Conservation (phyloP, 2,113 vertebrate genomes). For the Echinops telfairi region DNA sequence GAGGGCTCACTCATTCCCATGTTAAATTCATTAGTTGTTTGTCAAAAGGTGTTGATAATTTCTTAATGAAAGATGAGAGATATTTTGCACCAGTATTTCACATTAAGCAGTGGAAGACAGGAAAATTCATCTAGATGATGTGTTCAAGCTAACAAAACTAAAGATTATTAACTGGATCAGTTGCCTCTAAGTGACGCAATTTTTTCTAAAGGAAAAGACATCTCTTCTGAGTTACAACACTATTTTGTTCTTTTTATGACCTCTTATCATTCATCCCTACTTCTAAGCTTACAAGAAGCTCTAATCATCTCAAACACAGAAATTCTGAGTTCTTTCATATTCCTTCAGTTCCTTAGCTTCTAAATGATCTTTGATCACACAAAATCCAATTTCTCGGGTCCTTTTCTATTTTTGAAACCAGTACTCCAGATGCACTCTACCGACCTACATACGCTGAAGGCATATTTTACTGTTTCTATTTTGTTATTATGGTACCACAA, state of each 20-base stretch:
- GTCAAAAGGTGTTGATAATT: conserved; percentile 58
- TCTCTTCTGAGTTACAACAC: not conserved
- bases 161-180: conserved; percentile 57
- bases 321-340: not conserved
- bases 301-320: conserved; percentile 59
- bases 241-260: conserved; percentile 39
- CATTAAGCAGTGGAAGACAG: conserved; percentile 51
- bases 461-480: not conserved
- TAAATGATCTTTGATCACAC: conserved; percentile 60
- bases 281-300: conserved; percentile 53
- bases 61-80: conserved; percentile 72
- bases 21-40: conserved; percentile 68
- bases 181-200: conserved; percentile 31
- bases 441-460: not conserved
- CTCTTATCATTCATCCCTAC: conserved; percentile 12
- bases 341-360: conserved; percentile 23
- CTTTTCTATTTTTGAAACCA: conserved; percentile 14
- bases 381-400: conserved; percentile 47
- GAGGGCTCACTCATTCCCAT: not conserved
- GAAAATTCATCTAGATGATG: conserved; percentile 52
- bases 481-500: conserved; percentile 62
- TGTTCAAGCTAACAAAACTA: conserved; percentile 60
- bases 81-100: conserved; percentile 48
- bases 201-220: conserved; percentile 51
- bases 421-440: conserved; percentile 35